phyloP scores from a whole-genome alignment of 2,888 invertebrate species.

The Orgyia antiqua region DNA sequence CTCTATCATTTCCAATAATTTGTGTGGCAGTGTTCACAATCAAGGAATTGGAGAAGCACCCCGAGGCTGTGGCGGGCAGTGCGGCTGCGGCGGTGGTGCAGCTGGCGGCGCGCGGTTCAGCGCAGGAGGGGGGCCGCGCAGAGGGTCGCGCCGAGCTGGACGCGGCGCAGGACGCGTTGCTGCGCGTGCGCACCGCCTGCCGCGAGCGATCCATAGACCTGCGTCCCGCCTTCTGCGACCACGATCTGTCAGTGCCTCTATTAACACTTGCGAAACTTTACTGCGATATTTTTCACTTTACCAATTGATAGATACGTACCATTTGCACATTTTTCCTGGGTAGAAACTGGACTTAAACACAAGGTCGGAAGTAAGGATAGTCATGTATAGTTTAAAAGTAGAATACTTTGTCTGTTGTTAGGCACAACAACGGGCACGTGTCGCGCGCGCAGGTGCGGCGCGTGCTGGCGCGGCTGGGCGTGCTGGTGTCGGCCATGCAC shows the following conservation, averaged over 20 bases:
- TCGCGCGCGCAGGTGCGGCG: constrained; percentile 83
- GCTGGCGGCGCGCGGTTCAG: constrained; percentile 68
- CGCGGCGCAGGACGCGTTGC: constrained; percentile 79
- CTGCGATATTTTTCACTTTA: too few species aligned
- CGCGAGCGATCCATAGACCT: constrained; percentile 80
- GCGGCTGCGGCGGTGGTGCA: constrained; percentile 52
- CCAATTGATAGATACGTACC: too few species aligned
- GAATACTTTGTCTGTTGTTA: too few species aligned
- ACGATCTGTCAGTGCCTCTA: constrained; percentile 80
- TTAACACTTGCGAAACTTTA: too few species aligned
- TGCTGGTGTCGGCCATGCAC: constrained; percentile 82
- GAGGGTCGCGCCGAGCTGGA: constrained; percentile 49
- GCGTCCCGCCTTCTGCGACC: constrained; percentile 83
- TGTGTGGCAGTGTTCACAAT: constrained; percentile 82
- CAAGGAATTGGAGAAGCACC: constrained; percentile 83
- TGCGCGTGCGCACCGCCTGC: constrained; percentile 80
- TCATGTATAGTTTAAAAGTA: too few species aligned
- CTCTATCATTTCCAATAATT: too few species aligned
- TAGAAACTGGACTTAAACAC: too few species aligned
- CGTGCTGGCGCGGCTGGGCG: constrained; percentile 82
- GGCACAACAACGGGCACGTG: constrained; percentile 85
- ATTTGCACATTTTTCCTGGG: too few species aligned
- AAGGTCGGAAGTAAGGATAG: too few species aligned
- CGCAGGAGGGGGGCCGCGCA: constrained; percentile 38
- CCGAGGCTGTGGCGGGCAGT: constrained; percentile 55